Percentiles rank a stretch among this genome's conserved stretches.
These are phyloP conservation scores for Caenorhabditis tropicalis DNA, from an alignment of 1,140 invertebrate species.

Conservation along the genomic window DNA sequence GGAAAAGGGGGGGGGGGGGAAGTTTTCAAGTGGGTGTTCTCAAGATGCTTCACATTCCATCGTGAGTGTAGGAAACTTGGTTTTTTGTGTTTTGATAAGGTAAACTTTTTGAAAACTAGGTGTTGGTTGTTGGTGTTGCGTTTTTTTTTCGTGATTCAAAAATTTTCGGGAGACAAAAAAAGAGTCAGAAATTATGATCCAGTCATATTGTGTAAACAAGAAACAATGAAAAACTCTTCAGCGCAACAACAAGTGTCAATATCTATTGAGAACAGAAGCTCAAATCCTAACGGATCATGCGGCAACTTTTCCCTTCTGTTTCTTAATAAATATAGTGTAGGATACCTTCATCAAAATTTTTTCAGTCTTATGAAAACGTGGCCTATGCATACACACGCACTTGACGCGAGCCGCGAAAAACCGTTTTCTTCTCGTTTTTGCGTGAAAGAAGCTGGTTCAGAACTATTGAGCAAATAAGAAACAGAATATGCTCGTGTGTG, in stretches of 20 bases:
- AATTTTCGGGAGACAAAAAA: too few relatives aligned
- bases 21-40: slow-evolving; percentile 36
- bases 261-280: not conserved
- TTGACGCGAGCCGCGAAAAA: not conserved
- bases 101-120: not conserved
- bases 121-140: not conserved
- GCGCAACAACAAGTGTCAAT: not conserved
- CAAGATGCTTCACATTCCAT: slow-evolving; percentile 45
- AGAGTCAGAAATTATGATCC: too few relatives aligned
- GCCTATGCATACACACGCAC: not conserved
- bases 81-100: slow-evolving; percentile 5
- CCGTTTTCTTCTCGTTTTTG: not conserved
- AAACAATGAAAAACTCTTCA: not conserved
- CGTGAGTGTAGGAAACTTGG: not conserved
- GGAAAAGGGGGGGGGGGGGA: not conserved
- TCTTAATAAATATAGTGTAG: not conserved
- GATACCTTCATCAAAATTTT: not conserved
- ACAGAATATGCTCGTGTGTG: slow-evolving; percentile 36
- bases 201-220: not conserved
- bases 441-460: slow-evolving; percentile 30
- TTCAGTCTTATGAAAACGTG: not conserved
- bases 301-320: not conserved
- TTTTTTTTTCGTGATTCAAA: too few relatives aligned
- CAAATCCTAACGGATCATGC: not conserved
- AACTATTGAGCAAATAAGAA: slow-evolving; percentile 37